These are phyloP conservation scores for Pao palembangensis DNA, from an alignment of 2,113 vertebrate species.

Conservation along the genomic window DNA sequence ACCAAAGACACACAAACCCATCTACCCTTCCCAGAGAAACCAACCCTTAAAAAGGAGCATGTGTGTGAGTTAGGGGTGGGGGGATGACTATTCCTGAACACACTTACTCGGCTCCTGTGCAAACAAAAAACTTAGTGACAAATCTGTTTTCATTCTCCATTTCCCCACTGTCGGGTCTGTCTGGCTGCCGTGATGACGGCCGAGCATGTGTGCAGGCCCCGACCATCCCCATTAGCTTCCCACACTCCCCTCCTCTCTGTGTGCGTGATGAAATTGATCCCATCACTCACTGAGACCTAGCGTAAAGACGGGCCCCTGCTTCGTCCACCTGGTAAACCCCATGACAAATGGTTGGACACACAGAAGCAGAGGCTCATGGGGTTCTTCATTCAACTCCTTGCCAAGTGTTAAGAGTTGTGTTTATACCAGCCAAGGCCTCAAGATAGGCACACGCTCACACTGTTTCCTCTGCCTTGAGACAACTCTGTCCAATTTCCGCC, in stretches of 20 bases:
- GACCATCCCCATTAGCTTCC: background rate
- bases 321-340: slow-evolving; percentile 42
- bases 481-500: slow-evolving; percentile 48
- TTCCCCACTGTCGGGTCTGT: slow-evolving; percentile 23
- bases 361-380: slow-evolving; percentile 47
- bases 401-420: slow-evolving; percentile 47
- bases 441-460: slow-evolving; percentile 14
- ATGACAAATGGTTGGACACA: slow-evolving; percentile 50
- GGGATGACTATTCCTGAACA: slow-evolving; percentile 44
- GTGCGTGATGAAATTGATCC: slow-evolving; percentile 6
- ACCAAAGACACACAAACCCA: slow-evolving; percentile 59
- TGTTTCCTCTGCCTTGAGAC: slow-evolving; percentile 29
- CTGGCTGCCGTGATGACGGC: slow-evolving; percentile 18
- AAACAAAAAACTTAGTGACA: slow-evolving; percentile 51
- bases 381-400: slow-evolving; percentile 52
- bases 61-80: slow-evolving; percentile 38
- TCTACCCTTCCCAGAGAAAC: slow-evolving; percentile 36
- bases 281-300: slow-evolving; percentile 34
- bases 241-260: background rate
- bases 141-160: slow-evolving; percentile 57
- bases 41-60: slow-evolving; percentile 31
- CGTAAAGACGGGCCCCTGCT: slow-evolving; percentile 52
- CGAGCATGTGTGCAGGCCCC: slow-evolving; percentile 10
- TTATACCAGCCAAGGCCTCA: slow-evolving; percentile 24
- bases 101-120: slow-evolving; percentile 38